Evolutionary conservation across 1,140 invertebrate species (phyloP), one percentile per base, ranked within the genome.

Genomic region (Pogonomyrmex barbatus): DNA sequence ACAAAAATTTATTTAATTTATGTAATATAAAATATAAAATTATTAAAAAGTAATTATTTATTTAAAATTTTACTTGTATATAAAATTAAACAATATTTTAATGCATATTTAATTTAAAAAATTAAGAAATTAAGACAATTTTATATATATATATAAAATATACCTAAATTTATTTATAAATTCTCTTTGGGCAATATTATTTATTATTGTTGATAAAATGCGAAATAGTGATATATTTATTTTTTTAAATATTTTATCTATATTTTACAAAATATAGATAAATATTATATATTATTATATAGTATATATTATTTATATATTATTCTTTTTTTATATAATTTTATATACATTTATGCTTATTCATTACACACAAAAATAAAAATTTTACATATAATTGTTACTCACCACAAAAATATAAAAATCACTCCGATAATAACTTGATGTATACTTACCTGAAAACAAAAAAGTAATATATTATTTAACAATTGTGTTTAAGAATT

Each of bases 361-460:
- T 24, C 24, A 24, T 24, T 24, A 24, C 24, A 24, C 24, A 24
- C 24, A 24, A 24, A 24, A 24, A 24, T 24, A 24, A 24, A 24
- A 24, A 24, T 24, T 24, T 24, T 24, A 24, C 24, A 24, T 24
- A 24, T 24, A 24, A 24, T 24, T 24, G 24, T 63, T 78, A 78
- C 76, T 78, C 76, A 78, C 76, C 58, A 0, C 30, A 65, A 2
- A 78, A 47, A 63, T 60, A 60, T 14, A 12, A 4, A 17, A 9
- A 63, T 33, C 45, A 63, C 17, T 65, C 58, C 6, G 6, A 12
- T 36, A 63, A 2, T 50, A 65, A 39, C 30, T 63, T 10, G 12
- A 6, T 42, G 36, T 39, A 24, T 60, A 78, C 76, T 78, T 78
- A 78, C 76, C 76, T 65, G 17, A 78, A 78, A 78, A 65, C 24